Percentiles rank a stretch among this genome's conserved stretches.
phyloP scores from a whole-genome alignment of 2,888 invertebrate genomes.

The Maniola hyperantus region DNA sequence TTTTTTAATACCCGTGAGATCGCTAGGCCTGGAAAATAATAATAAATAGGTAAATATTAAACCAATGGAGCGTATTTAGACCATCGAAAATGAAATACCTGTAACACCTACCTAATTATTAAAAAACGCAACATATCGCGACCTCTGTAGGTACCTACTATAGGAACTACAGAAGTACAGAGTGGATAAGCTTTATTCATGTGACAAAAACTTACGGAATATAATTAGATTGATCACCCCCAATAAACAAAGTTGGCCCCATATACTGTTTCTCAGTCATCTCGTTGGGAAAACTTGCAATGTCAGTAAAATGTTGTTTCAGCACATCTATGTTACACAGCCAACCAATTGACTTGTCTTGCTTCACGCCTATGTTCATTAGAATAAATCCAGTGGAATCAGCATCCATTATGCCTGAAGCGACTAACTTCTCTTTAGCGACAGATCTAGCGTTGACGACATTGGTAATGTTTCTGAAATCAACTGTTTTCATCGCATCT shows the following conservation, averaged over 20 bases:
- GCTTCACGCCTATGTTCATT: slow-evolving; percentile 54
- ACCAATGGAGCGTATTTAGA: background rate
- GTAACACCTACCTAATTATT: no score
- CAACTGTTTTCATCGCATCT: slow-evolving; percentile 81
- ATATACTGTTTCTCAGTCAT: slow-evolving; percentile 48
- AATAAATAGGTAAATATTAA: background rate
- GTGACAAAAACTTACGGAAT: slow-evolving; percentile 56
- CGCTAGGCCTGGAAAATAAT: slow-evolving; percentile 46
- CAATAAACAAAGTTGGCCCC: slow-evolving; percentile 63
- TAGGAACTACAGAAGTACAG: no score
- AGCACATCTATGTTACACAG: slow-evolving; percentile 56
- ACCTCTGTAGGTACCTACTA: no score
- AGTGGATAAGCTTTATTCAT: no score
- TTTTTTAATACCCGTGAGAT: slow-evolving; percentile 49
- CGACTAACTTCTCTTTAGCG: slow-evolving; percentile 52
- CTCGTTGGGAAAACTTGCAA: slow-evolving; percentile 56
- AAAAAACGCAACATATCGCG: no score
- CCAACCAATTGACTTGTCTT: slow-evolving; percentile 56
- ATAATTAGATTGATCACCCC: slow-evolving; percentile 58
- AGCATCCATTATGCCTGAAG: slow-evolving; percentile 46
- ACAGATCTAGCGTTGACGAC: slow-evolving; percentile 83
- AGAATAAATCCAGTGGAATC: slow-evolving; percentile 51
- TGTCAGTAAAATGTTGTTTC: slow-evolving; percentile 47
- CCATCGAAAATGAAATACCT: no score
- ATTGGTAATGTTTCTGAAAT: slow-evolving; percentile 77